These are phyloP conservation scores for Ennomos quercinarius DNA, from an alignment of 2,888 invertebrate genomes.

Conservation along the genomic window DNA sequence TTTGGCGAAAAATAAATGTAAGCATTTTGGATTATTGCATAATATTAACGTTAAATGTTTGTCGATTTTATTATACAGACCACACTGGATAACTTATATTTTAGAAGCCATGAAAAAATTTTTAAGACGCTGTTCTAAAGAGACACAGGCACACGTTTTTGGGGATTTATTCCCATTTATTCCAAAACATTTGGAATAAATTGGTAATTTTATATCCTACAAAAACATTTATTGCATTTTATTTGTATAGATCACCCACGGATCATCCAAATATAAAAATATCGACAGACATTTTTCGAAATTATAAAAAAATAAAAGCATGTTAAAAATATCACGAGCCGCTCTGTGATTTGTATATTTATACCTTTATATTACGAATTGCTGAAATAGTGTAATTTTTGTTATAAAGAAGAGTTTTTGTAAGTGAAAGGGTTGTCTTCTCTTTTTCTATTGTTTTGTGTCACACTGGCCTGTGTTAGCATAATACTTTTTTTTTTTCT, in stretches of 20 bases:
- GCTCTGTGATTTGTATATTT: conserved; percentile 34
- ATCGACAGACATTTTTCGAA: conserved; percentile 2
- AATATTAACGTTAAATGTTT: background rate
- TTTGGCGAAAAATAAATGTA: background rate
- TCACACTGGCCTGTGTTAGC: conserved; percentile 12
- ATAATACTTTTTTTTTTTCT: too few relatives aligned
- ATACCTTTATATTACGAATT: conserved; percentile 7
- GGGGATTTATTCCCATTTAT: too few relatives aligned
- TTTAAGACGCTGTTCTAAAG: too few relatives aligned
- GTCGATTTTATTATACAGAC: background rate
- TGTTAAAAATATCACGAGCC: conserved; percentile 25
- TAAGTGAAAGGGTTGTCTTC: conserved; percentile 26
- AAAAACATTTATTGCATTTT: too few relatives aligned
- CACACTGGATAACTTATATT: background rate
- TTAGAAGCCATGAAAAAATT: too few relatives aligned
- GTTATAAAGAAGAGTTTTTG: conserved; percentile 17
- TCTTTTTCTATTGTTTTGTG: conserved; percentile 22
- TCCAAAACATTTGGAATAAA: too few relatives aligned
- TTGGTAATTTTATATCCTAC: too few relatives aligned
- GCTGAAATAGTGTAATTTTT: conserved; percentile 21
- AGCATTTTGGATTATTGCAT: conserved; percentile 4
- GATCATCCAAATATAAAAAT: background rate
- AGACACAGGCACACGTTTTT: too few relatives aligned
- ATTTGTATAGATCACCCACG: too few relatives aligned
- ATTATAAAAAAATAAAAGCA: conserved; percentile 11